Evolutionary conservation across 1,140 invertebrate species (phyloP), one percentile per base, ranked within the genome.

Genomic region (Sinonovacula constricta): DNA sequence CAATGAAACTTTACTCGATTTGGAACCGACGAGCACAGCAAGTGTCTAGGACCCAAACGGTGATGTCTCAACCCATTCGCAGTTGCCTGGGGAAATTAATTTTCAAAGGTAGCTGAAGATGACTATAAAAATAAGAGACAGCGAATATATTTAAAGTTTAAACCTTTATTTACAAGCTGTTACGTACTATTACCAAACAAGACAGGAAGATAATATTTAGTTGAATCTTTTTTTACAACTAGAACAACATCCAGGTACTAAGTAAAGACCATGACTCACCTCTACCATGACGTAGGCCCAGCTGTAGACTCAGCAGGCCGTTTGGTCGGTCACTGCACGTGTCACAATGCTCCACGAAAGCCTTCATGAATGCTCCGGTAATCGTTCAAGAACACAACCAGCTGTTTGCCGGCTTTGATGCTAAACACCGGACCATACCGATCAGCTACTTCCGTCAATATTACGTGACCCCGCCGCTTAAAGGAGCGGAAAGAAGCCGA

Each of bases 321-420:
- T 31, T 45, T 1, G 65, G 65, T 30, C 65, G 14, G 65, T 54
- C 14, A 54, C 49, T 68, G 1, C 26, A 10, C 3, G 54, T 51
- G 22, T 68, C 65, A 10, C 14, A 10, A 15, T 54, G 22, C 24
- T 54, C 54, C 24, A 68, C 65, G n/a, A 68, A 68, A n/a, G 65
- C n/a, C 65, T 1, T 68, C 65, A 31, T 49, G 24, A 3, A 68
- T 68, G 2, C n/a, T 22, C n/a, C 54, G 45, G 54, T 49, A 54
- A 3, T 51, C 65, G 12, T 68, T 22, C 1, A 68, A 30, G 22
- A 54, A 53, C 7, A 68, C 65, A 12, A 53, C 30, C 28, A 3
- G 18, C 12, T 53, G 45, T 51, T 51, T 51, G 12, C 31, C 33
- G 1, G 54, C 28, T 26, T 53, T 33, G 7, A 54, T n/a, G n/a